Conservation (phyloP, 2,888 invertebrate genomes). For the Rhagophthalmus giganteus region DNA sequence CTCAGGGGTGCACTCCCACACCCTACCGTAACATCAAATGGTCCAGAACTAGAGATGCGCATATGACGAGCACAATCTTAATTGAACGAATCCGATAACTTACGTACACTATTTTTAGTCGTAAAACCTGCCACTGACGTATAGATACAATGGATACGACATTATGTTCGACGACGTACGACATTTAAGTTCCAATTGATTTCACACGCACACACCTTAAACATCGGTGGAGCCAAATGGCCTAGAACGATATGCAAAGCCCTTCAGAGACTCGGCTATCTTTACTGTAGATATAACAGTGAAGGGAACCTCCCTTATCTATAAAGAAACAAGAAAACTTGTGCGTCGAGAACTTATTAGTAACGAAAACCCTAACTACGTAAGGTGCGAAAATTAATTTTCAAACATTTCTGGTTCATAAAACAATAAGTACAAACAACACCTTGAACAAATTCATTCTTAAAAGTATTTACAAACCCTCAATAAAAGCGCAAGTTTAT, state of each 20-base stretch:
- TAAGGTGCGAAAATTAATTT: background rate
- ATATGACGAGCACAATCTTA: constrained; percentile 5
- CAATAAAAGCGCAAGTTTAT: too few species aligned
- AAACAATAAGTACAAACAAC: too few species aligned
- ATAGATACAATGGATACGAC: too few species aligned
- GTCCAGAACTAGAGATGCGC: constrained; percentile 37
- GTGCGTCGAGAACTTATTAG: constrained; percentile 9
- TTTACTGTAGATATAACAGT: constrained; percentile 40
- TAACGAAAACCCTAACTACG: background rate
- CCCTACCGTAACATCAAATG: constrained; percentile 37
- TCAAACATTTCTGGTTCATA: too few species aligned
- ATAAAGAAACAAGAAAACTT: constrained; percentile 22
- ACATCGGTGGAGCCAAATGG: constrained; percentile 41
- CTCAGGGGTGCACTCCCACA: constrained; percentile 36
- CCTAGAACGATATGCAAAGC: constrained; percentile 47
- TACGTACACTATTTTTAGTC: too few species aligned
- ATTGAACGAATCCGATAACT: too few species aligned
- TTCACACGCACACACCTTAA: constrained; percentile 33
- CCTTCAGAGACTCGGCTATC: constrained; percentile 43
- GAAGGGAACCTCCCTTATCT: constrained; percentile 21
- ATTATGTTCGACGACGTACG: background rate
- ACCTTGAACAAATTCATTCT: too few species aligned
- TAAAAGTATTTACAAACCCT: background rate
- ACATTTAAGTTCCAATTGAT: background rate
- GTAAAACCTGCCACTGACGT: too few species aligned